phyloP scores from a whole-genome alignment of 2,888 invertebrate species.

The Nymphalis urticae region DNA sequence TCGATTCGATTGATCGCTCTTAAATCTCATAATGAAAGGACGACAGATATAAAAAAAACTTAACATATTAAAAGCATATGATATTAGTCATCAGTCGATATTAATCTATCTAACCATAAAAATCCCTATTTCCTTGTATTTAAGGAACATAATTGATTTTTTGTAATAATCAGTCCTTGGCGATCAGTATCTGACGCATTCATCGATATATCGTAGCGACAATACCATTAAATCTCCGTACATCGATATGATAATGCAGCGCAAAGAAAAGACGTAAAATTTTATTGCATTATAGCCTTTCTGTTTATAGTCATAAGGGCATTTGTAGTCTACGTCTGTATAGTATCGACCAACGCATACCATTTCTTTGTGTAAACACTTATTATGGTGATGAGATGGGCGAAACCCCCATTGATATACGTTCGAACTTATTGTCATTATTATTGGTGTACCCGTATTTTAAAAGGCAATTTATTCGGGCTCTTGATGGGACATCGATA shows the following conservation, averaged over 20 bases:
- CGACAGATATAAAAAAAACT: constrained; percentile 35
- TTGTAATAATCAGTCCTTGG: constrained; percentile 53
- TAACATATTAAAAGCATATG: constrained; percentile 38
- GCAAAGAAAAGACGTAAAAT: constrained; percentile 19
- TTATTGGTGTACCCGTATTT: constrained; percentile 68
- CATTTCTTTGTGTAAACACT: constrained; percentile 47
- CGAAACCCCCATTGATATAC: constrained; percentile 77
- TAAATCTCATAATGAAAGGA: not conserved
- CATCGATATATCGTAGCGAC: constrained; percentile 69
- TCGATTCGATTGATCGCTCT: not conserved
- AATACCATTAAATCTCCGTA: constrained; percentile 47
- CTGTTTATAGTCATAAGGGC: constrained; percentile 19
- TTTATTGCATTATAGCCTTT: constrained; percentile 29
- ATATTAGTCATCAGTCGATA: constrained; percentile 23
- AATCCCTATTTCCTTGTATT: constrained; percentile 36
- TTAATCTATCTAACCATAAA: not conserved
- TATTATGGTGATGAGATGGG: constrained; percentile 78
- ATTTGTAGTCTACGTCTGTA: constrained; percentile 8
- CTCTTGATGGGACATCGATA: constrained; percentile 67
- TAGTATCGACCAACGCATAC: constrained; percentile 46
- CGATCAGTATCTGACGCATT: constrained; percentile 69
- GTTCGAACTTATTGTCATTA: constrained; percentile 74
- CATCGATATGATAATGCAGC: constrained; percentile 37
- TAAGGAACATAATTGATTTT: constrained; percentile 48
- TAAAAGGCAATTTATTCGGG: constrained; percentile 74